Evolutionary conservation across 37 sponge, comb jelly and placozoan genomes (phyloP), one percentile per base, ranked within the genome.

Genomic region (Petrosia ficiformis): DNA sequence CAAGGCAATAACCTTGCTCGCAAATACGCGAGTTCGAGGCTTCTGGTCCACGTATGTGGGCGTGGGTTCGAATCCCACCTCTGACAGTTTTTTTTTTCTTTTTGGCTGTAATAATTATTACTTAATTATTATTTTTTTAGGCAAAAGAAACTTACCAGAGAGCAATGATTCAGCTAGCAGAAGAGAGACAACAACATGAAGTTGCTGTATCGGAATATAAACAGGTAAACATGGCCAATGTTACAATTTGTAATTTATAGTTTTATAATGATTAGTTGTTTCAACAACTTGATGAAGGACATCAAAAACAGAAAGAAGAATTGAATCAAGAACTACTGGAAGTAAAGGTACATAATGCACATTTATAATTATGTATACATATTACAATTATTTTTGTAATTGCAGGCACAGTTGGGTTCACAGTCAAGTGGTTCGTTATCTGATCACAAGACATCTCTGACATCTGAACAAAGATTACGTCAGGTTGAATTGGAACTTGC

Each of bases 31-130:
- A 67, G 77, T 69, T 78, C 69, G 61, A 85, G 92, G 39, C 67
- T 94, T 97, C 98, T 97, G 98, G 95, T 97, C 98, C 93, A 94
- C 95, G 95, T 89, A 97, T 94, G 95, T 94, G 93, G 98, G 97
- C 97, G 97, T 96, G 97, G 97, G 97, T 96, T 96, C 97, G 88
- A 96, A 96, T 96, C 97, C 97, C 97, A 97, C 98, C 86, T 82
- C 96, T 97, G 98, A 97, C 98, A 97, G 72, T 70, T 58, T 80
- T 87, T 89, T 87, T 82, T 84, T 75, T 78, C 65, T 78, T 70
- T 75, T 67, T 68, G 57, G 33, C 38, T 35, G 0, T 19, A 34
- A 28, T 79, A 37, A 43, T 65, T 77, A 39, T 80, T 77, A 25
- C 34, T 32, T 64, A 24, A 39, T 54, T 78, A 30, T 59, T 70